Evolutionary conservation across 1,140 invertebrate genomes (phyloP), one percentile per base, ranked within the genome.

Genomic region (Glomeris maerens): DNA sequence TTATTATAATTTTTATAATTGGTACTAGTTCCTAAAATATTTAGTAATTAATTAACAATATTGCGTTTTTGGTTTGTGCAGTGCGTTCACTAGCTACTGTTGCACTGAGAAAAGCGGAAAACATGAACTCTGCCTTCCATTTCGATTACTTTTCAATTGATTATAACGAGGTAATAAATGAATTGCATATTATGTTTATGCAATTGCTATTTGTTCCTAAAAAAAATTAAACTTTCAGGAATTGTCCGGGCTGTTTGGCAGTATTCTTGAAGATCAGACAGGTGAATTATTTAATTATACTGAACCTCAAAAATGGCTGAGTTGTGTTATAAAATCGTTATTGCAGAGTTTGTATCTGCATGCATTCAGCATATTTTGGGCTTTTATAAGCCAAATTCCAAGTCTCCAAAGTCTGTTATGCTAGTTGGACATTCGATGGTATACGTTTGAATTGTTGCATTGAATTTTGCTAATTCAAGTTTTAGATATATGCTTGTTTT

Each of bases 391-490:
- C 57, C 59, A 29, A 61, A 65, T 56, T 49, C 53, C 72, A 65
- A n/a, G n/a, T 52, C 46, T 54, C 78, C 78, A 28, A 69, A 67
- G 20, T 74, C 77, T 38, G 74, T 92, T 42, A 72, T 91, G 36
- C 59, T 93, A 0, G 81, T 93, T 65, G 88, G 85, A 21, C 89
- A 94, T 72, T 93, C 89, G 2, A 90, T 93, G 84, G 85, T 86
- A 72, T 73, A 72, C 65, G 27, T 50, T n/a, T 47, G 7, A 14
- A n/a, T 21, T 42, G 17, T 45, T 42, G 7, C 1, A 52, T 10
- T 49, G 27, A 23, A 20, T 41, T 7, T 21, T 4, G 5, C 36
- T 40, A 28, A 2, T 46, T 21, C 52, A n/a, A 50, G 28, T 50
- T 45, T 52, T 29, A 5, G 3, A 17, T 21, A 45, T 52, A 51